These are phyloP conservation scores for Ceryle rudis DNA, from an alignment of 2,797 vertebrate genomes.

Conservation along the genomic window DNA sequence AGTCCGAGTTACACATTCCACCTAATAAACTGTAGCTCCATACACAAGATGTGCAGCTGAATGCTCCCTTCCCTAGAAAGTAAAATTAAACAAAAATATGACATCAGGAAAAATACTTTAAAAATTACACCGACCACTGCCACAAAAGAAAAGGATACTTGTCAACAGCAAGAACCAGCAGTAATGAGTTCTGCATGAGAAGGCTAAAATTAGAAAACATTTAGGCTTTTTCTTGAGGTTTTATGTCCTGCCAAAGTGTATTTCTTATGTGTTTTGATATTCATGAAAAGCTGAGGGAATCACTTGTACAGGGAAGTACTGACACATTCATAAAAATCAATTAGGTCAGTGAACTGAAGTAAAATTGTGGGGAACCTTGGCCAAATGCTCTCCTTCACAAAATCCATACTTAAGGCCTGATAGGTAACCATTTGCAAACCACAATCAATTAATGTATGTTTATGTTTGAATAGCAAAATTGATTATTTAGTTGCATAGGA, in stretches of 20 bases:
- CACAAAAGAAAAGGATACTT: not conserved
- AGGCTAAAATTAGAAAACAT: not conserved
- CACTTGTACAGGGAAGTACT: not conserved
- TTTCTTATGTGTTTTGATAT: not conserved
- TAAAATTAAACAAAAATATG: not conserved
- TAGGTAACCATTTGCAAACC: not conserved
- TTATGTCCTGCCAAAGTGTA: not conserved
- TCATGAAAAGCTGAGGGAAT: not conserved
- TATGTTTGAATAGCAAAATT: not conserved
- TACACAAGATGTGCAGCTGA: constrained; percentile 87
- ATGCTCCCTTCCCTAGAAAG: constrained; percentile 77
- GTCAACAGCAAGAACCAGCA: not conserved
- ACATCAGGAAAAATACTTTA: not conserved
- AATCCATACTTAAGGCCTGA: not conserved
- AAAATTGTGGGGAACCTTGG: not conserved
- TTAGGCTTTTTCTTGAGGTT: not conserved
- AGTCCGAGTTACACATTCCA: constrained; percentile 84
- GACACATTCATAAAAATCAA: not conserved
- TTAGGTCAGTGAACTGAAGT: not conserved
- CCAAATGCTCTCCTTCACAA: not conserved
- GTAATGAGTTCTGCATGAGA: not conserved
- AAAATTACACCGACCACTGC: not conserved
- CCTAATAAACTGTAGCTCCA: constrained; percentile 76
- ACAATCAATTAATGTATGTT: not conserved
- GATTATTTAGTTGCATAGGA: not conserved